A percentile compares a stretch with the other conserved stretches of the same genome.
Evolutionary conservation across 2,113 vertebrate species (phyloP).

Genomic region (Colistium nudipinnis): DNA sequence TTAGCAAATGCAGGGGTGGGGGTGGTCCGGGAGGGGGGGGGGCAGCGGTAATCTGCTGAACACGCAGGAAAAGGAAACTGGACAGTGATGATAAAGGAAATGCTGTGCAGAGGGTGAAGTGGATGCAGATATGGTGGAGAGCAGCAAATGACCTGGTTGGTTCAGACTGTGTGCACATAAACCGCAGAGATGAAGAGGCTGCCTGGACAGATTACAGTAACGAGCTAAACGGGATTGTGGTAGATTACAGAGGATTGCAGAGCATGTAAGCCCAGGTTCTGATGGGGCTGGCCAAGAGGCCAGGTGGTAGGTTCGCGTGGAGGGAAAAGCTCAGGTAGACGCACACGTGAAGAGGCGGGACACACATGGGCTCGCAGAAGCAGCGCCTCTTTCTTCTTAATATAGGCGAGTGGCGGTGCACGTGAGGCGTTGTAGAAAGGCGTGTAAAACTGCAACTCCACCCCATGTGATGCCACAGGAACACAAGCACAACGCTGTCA

Average conservation of each 20-base stretch:
- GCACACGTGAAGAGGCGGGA: not conserved
- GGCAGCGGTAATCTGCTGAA: not conserved
- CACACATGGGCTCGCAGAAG: not conserved
- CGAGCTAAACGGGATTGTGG: slow-evolving; percentile 64
- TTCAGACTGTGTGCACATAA: not conserved
- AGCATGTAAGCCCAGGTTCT: slow-evolving; percentile 36
- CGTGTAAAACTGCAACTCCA: not conserved
- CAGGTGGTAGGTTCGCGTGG: slow-evolving; percentile 55
- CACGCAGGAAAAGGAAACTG: slow-evolving; percentile 2
- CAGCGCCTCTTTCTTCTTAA: not conserved
- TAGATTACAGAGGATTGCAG: slow-evolving; percentile 62
- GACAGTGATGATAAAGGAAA: not conserved
- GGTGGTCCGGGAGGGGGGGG: not conserved
- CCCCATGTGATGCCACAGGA: not conserved
- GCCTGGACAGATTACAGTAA: slow-evolving; percentile 67
- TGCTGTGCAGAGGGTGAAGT: slow-evolving; percentile 1
- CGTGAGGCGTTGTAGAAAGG: not conserved
- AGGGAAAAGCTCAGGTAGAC: slow-evolving; percentile 20
- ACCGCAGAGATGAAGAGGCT: slow-evolving; percentile 33
- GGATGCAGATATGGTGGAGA: not conserved
- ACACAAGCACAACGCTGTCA: not conserved
- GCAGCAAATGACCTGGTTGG: slow-evolving; percentile 9
- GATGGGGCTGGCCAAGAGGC: slow-evolving; percentile 27
- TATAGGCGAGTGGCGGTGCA: not conserved
- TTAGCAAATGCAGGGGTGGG: not conserved